These are phyloP conservation scores for Anadara kagoshimensis DNA, from an alignment of 1,140 invertebrate genomes.

Conservation along the genomic window DNA sequence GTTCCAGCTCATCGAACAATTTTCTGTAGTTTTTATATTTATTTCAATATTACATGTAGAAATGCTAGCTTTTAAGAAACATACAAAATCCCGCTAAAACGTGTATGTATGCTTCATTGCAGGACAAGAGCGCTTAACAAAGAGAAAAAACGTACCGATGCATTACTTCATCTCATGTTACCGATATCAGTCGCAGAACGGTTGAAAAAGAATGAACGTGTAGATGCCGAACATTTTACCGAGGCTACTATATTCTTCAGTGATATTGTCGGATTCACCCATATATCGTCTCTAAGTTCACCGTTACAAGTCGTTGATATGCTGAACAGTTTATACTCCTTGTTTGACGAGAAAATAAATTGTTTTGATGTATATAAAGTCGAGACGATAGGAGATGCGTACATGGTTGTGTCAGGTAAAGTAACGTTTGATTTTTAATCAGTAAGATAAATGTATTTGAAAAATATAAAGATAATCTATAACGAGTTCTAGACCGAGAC, in stretches of 20 bases:
- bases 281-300: slow-evolving; percentile 87
- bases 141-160: slow-evolving; percentile 63
- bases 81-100: too few relatives aligned
- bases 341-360: slow-evolving; percentile 92
- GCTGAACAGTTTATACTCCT: slow-evolving; percentile 82
- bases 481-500: too few relatives aligned
- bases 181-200: slow-evolving; percentile 72
- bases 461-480: too few relatives aligned
- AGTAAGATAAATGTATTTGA: too few relatives aligned
- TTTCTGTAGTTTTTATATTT: too few relatives aligned
- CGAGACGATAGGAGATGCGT: slow-evolving; percentile 94
- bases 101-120: neutral
- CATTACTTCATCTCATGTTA: slow-evolving; percentile 64
- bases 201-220: slow-evolving; percentile 70
- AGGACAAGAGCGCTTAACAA: slow-evolving; percentile 66
- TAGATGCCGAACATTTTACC: slow-evolving; percentile 71
- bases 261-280: slow-evolving; percentile 88
- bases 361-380: slow-evolving; percentile 93
- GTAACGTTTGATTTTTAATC: too few relatives aligned
- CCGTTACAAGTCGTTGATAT: slow-evolving; percentile 84
- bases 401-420: slow-evolving; percentile 89
- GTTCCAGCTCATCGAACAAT: too few relatives aligned
- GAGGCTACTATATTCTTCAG: slow-evolving; percentile 79
- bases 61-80: too few relatives aligned
- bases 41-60: too few relatives aligned